Evolutionary conservation across 2,888 invertebrate genomes (phyloP).

Genomic region (Caenorhabditis japonica): DNA sequence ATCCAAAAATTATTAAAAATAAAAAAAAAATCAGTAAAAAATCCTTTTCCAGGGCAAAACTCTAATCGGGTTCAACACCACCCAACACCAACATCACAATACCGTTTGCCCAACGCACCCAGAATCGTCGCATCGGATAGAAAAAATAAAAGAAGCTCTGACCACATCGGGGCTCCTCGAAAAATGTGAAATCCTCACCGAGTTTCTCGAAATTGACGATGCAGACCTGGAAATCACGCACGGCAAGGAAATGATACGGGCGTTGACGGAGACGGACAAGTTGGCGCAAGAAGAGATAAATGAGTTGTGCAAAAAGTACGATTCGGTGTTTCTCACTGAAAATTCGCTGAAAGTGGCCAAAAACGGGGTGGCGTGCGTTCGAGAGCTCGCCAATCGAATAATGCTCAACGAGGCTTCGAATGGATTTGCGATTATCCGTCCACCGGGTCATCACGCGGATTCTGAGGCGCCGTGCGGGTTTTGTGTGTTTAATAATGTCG

Average conservation of each 20-base stretch:
- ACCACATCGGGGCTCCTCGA: slow-evolving; percentile 42
- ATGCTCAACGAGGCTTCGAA: slow-evolving; percentile 53
- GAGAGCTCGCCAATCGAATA: slow-evolving; percentile 54
- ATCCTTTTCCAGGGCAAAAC: slow-evolving; percentile 33
- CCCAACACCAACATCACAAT: slow-evolving; percentile 50
- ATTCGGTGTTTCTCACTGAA: slow-evolving; percentile 61
- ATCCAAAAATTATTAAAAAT: neutral
- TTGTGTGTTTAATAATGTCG: slow-evolving; percentile 97
- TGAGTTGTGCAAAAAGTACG: slow-evolving; percentile 33
- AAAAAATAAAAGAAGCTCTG: slow-evolving; percentile 43
- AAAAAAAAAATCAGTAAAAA: neutral
- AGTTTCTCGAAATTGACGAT: slow-evolving; percentile 46
- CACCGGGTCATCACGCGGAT: slow-evolving; percentile 91
- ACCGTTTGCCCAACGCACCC: slow-evolving; percentile 53
- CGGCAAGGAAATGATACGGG: slow-evolving; percentile 29
- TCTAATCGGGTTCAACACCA: slow-evolving; percentile 56
- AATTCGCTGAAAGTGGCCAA: slow-evolving; percentile 43
- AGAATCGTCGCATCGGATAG: slow-evolving; percentile 53
- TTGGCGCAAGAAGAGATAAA: slow-evolving; percentile 53
- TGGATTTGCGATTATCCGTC: slow-evolving; percentile 80
- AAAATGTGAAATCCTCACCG: slow-evolving; percentile 45
- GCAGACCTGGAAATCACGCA: slow-evolving; percentile 53
- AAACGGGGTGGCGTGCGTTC: slow-evolving; percentile 55
- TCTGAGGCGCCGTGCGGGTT: slow-evolving; percentile 85
- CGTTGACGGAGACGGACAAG: neutral